Percentiles rank a stretch among this genome's conserved stretches.
phyloP scores from a whole-genome alignment of 2,113 vertebrate species.

The Silurus meridionalis region DNA sequence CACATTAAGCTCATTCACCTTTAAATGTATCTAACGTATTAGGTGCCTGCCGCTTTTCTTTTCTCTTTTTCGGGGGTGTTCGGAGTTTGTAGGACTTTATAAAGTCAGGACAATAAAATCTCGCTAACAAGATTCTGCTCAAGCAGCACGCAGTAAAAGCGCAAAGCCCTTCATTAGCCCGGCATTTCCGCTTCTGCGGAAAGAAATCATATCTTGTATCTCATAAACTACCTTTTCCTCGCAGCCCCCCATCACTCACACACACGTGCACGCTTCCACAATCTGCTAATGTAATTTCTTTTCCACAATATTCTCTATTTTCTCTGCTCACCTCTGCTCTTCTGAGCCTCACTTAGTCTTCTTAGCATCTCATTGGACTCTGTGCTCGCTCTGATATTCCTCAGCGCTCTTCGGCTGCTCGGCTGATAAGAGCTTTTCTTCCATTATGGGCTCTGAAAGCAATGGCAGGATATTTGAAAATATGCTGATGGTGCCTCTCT shows the following conservation, averaged over 20 bases:
- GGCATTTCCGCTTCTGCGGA: conserved; percentile 12
- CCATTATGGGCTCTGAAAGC: conserved; percentile 66
- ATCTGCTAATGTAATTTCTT: conserved; percentile 53
- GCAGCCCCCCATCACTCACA: conserved; percentile 53
- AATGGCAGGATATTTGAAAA: conserved; percentile 68
- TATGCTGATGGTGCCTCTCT: conserved; percentile 68
- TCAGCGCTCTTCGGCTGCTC: conserved; percentile 52
- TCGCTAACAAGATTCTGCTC: conserved; percentile 32
- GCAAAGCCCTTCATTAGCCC: conserved; percentile 33
- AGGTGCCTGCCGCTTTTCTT: neutral
- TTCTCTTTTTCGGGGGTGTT: too few relatives aligned
- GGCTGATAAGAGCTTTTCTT: conserved; percentile 63
- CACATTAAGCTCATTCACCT: neutral
- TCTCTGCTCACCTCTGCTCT: conserved; percentile 25
- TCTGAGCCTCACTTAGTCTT: conserved; percentile 37
- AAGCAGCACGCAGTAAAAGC: neutral
- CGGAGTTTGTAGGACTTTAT: conserved; percentile 1
- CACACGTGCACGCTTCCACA: conserved; percentile 63
- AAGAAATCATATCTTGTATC: conserved; percentile 24
- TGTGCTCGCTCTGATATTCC: conserved; percentile 59
- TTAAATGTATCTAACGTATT: neutral
- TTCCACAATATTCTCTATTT: conserved; percentile 28
- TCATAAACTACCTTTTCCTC: conserved; percentile 15
- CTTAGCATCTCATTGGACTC: conserved; percentile 60
- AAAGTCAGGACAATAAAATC: conserved; percentile 37